Percentiles rank a stretch among this genome's conserved stretches.
phyloP scores from a whole-genome alignment of 2,113 vertebrate species.

The Platichthys flesus region DNA sequence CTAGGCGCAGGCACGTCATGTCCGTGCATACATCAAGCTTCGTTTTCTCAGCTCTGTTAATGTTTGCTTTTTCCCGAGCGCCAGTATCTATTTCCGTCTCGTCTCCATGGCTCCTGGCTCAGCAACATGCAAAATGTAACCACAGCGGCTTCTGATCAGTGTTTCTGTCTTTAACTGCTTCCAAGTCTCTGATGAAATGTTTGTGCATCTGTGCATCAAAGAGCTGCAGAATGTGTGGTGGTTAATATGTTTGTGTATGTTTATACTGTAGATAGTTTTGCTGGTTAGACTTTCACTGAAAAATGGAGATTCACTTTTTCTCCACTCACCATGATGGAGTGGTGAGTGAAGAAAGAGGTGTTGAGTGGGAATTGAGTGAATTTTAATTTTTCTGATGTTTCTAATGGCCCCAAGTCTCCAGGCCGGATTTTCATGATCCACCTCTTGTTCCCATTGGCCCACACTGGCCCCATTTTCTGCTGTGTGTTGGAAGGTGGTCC shows the following conservation, averaged over 20 bases:
- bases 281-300: background rate
- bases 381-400: too few species aligned
- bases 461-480: too few species aligned
- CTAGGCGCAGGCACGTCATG: slow-evolving; percentile 1
- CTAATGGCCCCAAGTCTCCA: too few species aligned
- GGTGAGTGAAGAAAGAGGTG: too few species aligned
- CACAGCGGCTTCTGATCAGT: slow-evolving; percentile 14
- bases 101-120: slow-evolving; percentile 43
- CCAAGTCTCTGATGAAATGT: slow-evolving; percentile 4
- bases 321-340: too few species aligned
- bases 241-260: background rate
- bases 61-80: slow-evolving; percentile 44
- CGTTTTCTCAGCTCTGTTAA: slow-evolving; percentile 37
- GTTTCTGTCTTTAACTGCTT: background rate
- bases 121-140: slow-evolving; percentile 35
- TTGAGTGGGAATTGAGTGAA: too few species aligned
- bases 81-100: slow-evolving; percentile 58
- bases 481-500: too few species aligned
- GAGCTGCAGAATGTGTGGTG: background rate
- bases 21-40: slow-evolving; percentile 32
- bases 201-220: background rate
- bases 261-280: background rate
- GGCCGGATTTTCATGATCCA: too few species aligned
- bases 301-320: too few species aligned
- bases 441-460: too few species aligned